Evolutionary conservation across 2,888 invertebrate species (phyloP), one percentile per base, ranked within the genome.

Genomic region (Aphrophora alni): DNA sequence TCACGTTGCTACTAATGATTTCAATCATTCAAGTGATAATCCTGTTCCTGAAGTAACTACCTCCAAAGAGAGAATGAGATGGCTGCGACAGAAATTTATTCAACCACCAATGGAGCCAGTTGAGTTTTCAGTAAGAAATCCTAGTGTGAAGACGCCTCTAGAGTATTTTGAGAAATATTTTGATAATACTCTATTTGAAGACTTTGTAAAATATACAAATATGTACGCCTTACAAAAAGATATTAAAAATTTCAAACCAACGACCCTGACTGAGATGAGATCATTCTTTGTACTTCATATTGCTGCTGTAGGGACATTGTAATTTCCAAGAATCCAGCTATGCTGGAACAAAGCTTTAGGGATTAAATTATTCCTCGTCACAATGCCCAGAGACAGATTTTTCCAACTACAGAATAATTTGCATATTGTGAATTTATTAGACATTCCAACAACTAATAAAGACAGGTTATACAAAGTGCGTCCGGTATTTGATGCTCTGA

Each of bases 301-400:
- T 51, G n/a, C 82, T 14, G 84, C 85, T 82, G n/a, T n/a, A n/a
- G 85, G 86, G 38, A 85, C 83, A 72, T 71, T 83, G n/a, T 81
- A 83, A 78, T 85, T 84, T 80, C 84, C 83, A 4, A 81, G 85
- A 74, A 44, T 84, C n/a, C 76, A 75, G 38, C 80, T 77, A 78
- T 85, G 84, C 71, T 85, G 84, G 84, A 76, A 83, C 21, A 59
- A 28, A 14, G 77, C 81, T 69, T 76, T 84, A 14, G 3, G 38
- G 14, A 77, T 85, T 24, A 79, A 80, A 17, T 17, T 82, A 12
- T 81, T 85, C 27, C 33, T 81, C 7, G 75, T 83, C n/a, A 81
- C 44, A 26, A 85, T 85, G 84, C 14, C 82, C 12, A 0, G 77
- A 5, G 82, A 84, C 26, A 26, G 84, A 44, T 85, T 85, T 82